Percentiles rank a stretch among this genome's conserved stretches.
These are phyloP conservation scores for Nesidiocoris tenuis DNA, from an alignment of 2,888 invertebrate species.

Conservation along the genomic window DNA sequence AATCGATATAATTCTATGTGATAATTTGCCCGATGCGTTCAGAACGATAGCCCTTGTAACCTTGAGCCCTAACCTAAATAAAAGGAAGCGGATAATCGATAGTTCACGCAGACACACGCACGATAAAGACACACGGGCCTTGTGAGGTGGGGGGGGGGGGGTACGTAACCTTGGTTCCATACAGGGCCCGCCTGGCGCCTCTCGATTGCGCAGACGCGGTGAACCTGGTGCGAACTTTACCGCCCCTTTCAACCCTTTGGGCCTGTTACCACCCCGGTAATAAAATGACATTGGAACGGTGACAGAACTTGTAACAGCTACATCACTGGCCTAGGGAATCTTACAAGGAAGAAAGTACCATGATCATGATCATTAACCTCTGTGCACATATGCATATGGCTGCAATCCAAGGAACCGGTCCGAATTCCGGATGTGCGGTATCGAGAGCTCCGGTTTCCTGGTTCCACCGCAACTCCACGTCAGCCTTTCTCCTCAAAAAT, in stretches of 20 bases:
- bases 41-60: slow-evolving; percentile 9
- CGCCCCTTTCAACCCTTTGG: not conserved
- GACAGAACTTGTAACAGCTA: no score
- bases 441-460: no score
- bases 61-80: slow-evolving; percentile 35
- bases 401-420: no score
- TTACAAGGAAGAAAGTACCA: no score
- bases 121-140: not conserved
- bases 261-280: not conserved
- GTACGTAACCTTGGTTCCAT: not conserved
- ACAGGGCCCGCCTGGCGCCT: not conserved
- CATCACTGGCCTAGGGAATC: no score
- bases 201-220: slow-evolving; percentile 1
- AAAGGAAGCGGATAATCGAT: slow-evolving; percentile 23
- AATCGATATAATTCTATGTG: no score
- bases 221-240: not conserved
- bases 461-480: no score
- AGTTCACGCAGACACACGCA: not conserved
- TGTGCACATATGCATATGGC: no score
- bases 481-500: no score
- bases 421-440: no score
- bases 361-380: no score
- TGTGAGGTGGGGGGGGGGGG: not conserved
- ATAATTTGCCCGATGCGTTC: no score
- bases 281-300: not conserved